Conservation (phyloP, 2,113 vertebrate species). For the Xiphorhynchus elegans region DNA sequence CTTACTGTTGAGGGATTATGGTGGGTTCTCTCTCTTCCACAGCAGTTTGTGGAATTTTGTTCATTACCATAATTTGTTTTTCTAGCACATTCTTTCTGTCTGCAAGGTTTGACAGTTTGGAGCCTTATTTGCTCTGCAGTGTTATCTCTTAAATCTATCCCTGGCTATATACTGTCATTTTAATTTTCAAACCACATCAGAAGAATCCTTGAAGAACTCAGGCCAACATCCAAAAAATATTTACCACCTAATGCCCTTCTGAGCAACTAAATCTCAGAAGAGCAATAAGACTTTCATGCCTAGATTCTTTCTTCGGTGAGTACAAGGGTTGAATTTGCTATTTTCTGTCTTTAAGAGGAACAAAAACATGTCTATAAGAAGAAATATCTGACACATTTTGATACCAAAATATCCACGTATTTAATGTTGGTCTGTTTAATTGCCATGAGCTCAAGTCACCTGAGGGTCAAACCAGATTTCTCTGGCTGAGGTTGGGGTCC, state of each 20-base stretch:
- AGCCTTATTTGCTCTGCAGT: neutral
- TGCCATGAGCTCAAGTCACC: neutral
- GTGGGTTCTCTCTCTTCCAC: neutral
- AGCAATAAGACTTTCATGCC: neutral
- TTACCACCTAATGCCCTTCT: neutral
- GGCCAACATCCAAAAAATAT: neutral
- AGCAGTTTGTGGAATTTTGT: neutral
- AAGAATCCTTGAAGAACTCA: neutral
- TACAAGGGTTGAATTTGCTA: neutral
- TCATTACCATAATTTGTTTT: conserved; percentile 7
- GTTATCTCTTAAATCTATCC: neutral
- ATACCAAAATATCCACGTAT: neutral
- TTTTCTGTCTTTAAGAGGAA: neutral
- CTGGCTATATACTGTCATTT: neutral
- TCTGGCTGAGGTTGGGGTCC: neutral
- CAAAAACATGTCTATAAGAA: neutral
- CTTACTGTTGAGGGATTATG: neutral
- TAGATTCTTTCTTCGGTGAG: neutral
- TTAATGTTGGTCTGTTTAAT: neutral
- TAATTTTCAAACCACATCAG: neutral
- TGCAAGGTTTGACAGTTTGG: neutral
- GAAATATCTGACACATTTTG: neutral
- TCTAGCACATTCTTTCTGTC: neutral
- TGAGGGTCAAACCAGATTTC: neutral
- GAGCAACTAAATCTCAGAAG: neutral